Conservation (phyloP, 2,888 invertebrate genomes). For the Pristionchus exspectatus region DNA sequence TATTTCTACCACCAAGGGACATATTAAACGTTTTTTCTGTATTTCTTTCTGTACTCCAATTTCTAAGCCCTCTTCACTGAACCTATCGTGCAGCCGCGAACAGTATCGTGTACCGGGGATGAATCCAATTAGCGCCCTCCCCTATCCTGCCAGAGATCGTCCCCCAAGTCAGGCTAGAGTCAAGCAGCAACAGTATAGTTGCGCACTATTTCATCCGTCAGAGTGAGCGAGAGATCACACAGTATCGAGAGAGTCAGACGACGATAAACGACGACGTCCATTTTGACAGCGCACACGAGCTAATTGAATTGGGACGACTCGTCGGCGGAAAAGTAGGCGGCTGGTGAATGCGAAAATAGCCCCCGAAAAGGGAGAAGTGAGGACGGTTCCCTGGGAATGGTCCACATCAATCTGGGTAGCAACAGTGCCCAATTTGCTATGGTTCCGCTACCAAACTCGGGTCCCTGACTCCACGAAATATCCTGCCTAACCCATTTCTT, state of each 20-base stretch:
- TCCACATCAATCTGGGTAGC: too few relatives aligned
- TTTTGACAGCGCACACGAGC: slow-evolving; percentile 35
- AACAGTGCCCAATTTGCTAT: too few relatives aligned
- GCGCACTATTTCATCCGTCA: not conserved
- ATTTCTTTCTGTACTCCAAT: not conserved
- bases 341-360: not conserved
- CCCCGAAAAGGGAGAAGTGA: not conserved
- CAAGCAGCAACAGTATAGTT: not conserved
- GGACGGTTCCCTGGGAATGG: not conserved
- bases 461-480: slow-evolving; percentile 5
- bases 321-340: not conserved
- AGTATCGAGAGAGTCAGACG: not conserved
- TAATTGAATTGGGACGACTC: slow-evolving; percentile 42
- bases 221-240: slow-evolving; percentile 3
- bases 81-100: not conserved
- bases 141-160: not conserved
- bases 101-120: not conserved
- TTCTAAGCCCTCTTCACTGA: not conserved
- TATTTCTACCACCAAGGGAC: too few relatives aligned
- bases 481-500: not conserved
- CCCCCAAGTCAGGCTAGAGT: not conserved
- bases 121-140: not conserved
- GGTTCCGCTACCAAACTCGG: not conserved
- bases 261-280: slow-evolving; percentile 32
- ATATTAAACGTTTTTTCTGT: too few relatives aligned